phyloP scores from a whole-genome alignment of 1,140 invertebrate genomes.

The Cephus cinctus region DNA sequence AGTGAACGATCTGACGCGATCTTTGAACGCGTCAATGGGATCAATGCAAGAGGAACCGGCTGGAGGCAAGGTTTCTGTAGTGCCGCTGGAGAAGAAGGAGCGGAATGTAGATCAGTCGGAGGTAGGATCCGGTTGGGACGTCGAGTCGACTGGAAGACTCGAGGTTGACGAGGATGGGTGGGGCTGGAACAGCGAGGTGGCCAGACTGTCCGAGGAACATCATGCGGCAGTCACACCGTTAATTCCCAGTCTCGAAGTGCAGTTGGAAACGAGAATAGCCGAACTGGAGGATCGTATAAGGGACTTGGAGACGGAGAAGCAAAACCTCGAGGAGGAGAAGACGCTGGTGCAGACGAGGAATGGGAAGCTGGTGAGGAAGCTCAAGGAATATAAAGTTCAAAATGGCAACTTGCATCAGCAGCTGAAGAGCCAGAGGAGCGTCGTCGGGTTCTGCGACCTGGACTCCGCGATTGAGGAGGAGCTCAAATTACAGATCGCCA shows the following conservation, averaged over 20 bases:
- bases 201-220: conserved; percentile 45
- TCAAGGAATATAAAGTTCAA: conserved; percentile 71
- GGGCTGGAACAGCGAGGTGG: conserved; percentile 60
- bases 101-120: neutral
- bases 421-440: conserved; percentile 55
- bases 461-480: conserved; percentile 76
- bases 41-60: conserved; percentile 14
- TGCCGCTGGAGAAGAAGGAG: conserved; percentile 2
- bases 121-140: conserved; percentile 32
- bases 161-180: conserved; percentile 57
- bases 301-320: conserved; percentile 55
- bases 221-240: conserved; percentile 20
- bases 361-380: conserved; percentile 70
- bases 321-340: conserved; percentile 58
- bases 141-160: conserved; percentile 28
- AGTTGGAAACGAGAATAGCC: conserved; percentile 42
- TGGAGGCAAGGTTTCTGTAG: too few species aligned
- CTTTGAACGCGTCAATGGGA: conserved; percentile 20
- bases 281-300: conserved; percentile 54
- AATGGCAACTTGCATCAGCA: conserved; percentile 63
- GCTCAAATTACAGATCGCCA: conserved; percentile 64
- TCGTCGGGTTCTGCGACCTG: conserved; percentile 63
- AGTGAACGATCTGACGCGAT: conserved; percentile 27
- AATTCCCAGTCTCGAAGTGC: conserved; percentile 23
- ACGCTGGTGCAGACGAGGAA: conserved; percentile 64